Conservation (phyloP, 1,140 invertebrate genomes). For the Bombus ignitus region DNA sequence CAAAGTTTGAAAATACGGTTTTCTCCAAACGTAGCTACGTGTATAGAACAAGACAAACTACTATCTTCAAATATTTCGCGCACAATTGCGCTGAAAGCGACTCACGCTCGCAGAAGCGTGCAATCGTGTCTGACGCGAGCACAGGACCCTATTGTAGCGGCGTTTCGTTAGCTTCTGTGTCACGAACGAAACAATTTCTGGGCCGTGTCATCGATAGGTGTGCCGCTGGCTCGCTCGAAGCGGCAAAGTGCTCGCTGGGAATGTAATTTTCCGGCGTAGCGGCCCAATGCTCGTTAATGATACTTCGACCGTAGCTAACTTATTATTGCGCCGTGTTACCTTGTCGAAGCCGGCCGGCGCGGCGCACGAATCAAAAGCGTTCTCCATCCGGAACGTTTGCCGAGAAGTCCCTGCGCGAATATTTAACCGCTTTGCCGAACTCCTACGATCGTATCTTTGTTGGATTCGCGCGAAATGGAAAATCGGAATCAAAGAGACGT, state of each 20-base stretch:
- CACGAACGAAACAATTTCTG: conserved; percentile 17
- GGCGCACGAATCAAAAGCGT: neutral
- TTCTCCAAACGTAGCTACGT: no score
- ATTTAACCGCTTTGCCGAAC: neutral
- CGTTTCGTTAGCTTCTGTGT: neutral
- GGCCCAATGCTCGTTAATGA: conserved; percentile 24
- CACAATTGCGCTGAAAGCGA: neutral
- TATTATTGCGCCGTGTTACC: conserved; percentile 6
- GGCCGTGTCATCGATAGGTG: neutral
- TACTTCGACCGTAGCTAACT: conserved; percentile 18
- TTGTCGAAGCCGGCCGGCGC: neutral
- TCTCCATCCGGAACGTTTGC: no score
- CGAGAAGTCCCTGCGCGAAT: neutral
- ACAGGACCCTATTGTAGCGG: no score
- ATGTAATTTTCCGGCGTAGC: conserved; percentile 12
- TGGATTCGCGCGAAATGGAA: neutral
- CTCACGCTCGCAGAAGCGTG: neutral
- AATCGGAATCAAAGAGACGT: neutral
- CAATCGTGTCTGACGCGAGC: neutral
- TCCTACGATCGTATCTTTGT: neutral
- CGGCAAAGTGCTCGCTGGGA: neutral
- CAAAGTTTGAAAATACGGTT: no score
- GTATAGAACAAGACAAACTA: neutral
- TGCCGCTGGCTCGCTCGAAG: neutral
- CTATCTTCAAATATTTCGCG: neutral